These are phyloP conservation scores for Brachionus plicatilis DNA, from an alignment of 1,140 invertebrate genomes.

Conservation along the genomic window DNA sequence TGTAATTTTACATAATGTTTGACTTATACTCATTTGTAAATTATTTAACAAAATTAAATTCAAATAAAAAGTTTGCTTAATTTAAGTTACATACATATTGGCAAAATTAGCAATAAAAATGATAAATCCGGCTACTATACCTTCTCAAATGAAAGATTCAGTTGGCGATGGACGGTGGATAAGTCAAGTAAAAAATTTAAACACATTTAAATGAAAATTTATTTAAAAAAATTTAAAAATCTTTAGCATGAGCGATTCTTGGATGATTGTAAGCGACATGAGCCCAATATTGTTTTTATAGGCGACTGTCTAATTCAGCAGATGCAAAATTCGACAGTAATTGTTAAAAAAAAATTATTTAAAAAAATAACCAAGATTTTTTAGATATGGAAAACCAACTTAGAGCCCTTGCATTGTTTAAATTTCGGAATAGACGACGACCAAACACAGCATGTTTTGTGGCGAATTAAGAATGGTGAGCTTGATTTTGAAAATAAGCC, in stretches of 20 bases:
- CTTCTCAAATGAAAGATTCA: slow-evolving; percentile 60
- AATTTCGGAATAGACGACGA: slow-evolving; percentile 85
- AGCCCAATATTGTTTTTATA: slow-evolving; percentile 82
- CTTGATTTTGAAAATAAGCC: slow-evolving; percentile 62
- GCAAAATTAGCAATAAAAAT: background rate
- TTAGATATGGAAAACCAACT: slow-evolving; percentile 73
- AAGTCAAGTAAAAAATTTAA: slow-evolving; percentile 51
- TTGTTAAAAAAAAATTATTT: slow-evolving; percentile 20
- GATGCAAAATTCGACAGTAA: slow-evolving; percentile 66
- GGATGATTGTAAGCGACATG: slow-evolving; percentile 71
- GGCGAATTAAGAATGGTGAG: slow-evolving; percentile 79
- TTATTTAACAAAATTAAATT: background rate
- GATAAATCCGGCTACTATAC: slow-evolving; percentile 55
- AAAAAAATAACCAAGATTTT: background rate
- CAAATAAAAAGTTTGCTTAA: background rate
- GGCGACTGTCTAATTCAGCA: slow-evolving; percentile 77
- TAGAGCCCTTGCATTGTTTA: slow-evolving; percentile 76
- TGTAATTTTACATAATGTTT: slow-evolving; percentile 12
- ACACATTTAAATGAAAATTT: background rate
- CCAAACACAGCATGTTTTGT: slow-evolving; percentile 77
- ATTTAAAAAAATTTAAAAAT: background rate
- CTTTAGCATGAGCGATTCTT: slow-evolving; percentile 72
- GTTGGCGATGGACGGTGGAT: slow-evolving; percentile 63
- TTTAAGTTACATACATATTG: background rate
- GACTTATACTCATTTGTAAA: background rate